Base-by-base conservation (phyloP, 2,888 invertebrate genomes). In the Zonitis immaculata region DNA sequence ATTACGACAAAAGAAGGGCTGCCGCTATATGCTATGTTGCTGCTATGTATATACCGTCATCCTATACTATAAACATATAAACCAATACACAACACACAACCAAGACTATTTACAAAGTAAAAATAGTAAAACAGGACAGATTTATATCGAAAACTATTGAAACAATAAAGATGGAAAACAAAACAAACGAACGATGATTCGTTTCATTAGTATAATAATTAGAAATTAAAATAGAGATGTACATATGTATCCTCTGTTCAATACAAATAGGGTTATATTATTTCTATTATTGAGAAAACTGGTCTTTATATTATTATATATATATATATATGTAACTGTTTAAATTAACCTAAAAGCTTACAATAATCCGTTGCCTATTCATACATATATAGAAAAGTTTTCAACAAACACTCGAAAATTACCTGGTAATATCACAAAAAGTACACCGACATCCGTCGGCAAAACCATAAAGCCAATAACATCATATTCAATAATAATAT, bases 1-100 rank as follows among this genome's bases (percentile, higher is more conserved):
- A 81, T 79, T 80, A 77, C 79, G 78, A 80, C 80, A 81, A 81
- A 80, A 80, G 79, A 80, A 79, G 78, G 79, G 78, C 76, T 77
- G 76, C 69, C 62, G 65, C 64, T 59, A n/a, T n/a, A n/a, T n/a
- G n/a, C n/a, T n/a, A n/a, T 52, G 47, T 50, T 60, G 62, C 59
- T 62, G 11, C 28, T 28, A 30, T 18, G n/a, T n/a, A n/a, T n/a
- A n/a, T 35, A 16, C 35, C 35, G 18, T 18, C 18, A 16, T 35
- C 9, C 35, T 32, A 3, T 28, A n/a, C n/a, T n/a, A n/a, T n/a
- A n/a, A n/a, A n/a, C 4, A 5, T 25, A 27, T 9, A 35, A 18
- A 16, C 9, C 35, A 16, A 66, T n/a, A n/a, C n/a, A n/a, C n/a
- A n/a, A n/a, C n/a, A n/a, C 58, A 64, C 58, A 56, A 47, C 52